Percentiles rank a stretch among this genome's conserved stretches.
Evolutionary conservation across 2,113 vertebrate genomes (phyloP).

Genomic region (Zeus faber): DNA sequence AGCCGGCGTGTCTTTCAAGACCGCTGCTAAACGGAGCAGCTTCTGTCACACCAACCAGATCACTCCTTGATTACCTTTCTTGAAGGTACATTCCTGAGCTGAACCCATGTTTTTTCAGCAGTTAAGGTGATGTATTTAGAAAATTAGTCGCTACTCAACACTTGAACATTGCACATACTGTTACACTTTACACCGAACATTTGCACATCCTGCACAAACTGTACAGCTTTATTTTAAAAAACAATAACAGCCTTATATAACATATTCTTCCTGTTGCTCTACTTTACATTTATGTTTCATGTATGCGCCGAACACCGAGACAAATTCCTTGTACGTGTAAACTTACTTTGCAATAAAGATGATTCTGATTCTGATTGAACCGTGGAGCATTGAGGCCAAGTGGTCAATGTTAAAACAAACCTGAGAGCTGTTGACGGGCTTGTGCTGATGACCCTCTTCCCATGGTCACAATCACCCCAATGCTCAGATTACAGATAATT

Average conservation of each 20-base stretch:
- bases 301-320: no score
- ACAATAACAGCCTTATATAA: no score
- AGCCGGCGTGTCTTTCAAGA: not conserved
- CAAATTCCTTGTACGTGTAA: no score
- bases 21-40: constrained; percentile 8
- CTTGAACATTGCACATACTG: no score
- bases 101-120: no score
- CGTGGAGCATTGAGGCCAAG: not conserved
- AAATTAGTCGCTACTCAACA: not conserved
- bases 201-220: no score
- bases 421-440: not conserved
- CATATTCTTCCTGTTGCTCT: no score
- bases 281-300: no score
- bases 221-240: no score
- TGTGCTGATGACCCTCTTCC: not conserved
- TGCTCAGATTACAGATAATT: not conserved
- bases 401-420: not conserved
- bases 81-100: constrained; percentile 21
- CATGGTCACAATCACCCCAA: not conserved
- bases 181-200: no score
- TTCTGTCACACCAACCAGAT: not conserved
- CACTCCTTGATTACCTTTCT: constrained; percentile 12
- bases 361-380: no score
- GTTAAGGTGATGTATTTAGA: not conserved
- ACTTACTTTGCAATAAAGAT: no score